phyloP scores from a whole-genome alignment of 1,140 invertebrate species.

The Sycophila sp. region DNA sequence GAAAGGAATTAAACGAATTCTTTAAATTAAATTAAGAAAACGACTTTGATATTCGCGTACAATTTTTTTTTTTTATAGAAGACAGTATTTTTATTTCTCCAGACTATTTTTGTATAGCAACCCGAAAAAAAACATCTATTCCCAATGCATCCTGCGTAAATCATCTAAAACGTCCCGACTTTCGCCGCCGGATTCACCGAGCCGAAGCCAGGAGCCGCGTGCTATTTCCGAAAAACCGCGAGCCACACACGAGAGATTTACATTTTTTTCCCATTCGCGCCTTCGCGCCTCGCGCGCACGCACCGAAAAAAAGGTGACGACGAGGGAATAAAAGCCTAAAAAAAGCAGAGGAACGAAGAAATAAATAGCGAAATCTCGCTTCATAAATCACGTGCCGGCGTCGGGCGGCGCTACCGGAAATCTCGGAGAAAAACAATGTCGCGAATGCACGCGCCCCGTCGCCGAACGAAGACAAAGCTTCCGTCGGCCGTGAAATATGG shows the following conservation, averaged over 20 bases:
- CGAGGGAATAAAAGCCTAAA: background rate
- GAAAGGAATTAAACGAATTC: no score
- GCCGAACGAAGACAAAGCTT: slow-evolving; percentile 39
- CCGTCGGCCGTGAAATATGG: slow-evolving; percentile 36
- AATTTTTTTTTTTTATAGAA: no score
- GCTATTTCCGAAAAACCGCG: slow-evolving; percentile 17
- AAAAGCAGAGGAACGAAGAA: background rate
- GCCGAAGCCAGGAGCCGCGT: background rate
- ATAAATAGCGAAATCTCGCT: slow-evolving; percentile 27
- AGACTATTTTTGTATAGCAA: background rate
- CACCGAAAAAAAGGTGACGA: background rate
- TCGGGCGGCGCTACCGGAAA: background rate
- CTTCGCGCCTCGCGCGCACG: background rate
- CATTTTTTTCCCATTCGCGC: slow-evolving; percentile 29
- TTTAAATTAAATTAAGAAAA: no score
- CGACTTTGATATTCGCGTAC: no score
- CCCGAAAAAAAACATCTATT: background rate
- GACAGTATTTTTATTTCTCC: no score
- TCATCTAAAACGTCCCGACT: background rate
- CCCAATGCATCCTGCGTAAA: no score
- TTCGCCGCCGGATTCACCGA: background rate
- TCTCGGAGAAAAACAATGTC: slow-evolving; percentile 37
- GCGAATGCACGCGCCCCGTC: background rate
- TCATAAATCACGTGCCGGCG: slow-evolving; percentile 27
- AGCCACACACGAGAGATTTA: background rate